Percentiles rank a stretch among this genome's conserved stretches.
Conservation (phyloP, 1,140 invertebrate species). For the Proales similis region DNA sequence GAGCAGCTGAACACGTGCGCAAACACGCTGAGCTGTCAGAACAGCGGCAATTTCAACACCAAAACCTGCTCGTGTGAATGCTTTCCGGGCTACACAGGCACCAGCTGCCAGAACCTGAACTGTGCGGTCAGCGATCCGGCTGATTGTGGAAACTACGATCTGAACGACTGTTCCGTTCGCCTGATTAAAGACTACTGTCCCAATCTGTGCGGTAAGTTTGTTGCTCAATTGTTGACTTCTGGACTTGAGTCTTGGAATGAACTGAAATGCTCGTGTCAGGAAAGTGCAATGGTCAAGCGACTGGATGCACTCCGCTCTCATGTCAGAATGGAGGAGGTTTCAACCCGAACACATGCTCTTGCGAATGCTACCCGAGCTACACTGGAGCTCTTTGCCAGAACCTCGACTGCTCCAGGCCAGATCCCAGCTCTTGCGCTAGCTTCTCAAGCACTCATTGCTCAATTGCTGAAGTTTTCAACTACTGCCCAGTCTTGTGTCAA, state of each 20-base stretch:
- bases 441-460: neutral
- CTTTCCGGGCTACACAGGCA: conserved; percentile 9
- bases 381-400: conserved; percentile 5
- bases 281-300: neutral
- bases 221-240: neutral
- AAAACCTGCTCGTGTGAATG: conserved; percentile 28
- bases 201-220: neutral
- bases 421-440: neutral
- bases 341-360: conserved; percentile 13
- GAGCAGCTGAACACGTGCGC: conserved; percentile 21
- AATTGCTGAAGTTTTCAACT: neutral
- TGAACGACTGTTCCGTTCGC: neutral
- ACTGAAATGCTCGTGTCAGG: no score
- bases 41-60: neutral
- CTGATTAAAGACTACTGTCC: conserved; percentile 8
- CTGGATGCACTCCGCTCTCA: neutral
- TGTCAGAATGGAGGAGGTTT: conserved; percentile 8
- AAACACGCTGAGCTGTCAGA: neutral
- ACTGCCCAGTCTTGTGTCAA: conserved; percentile 9
- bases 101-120: conserved; percentile 6
- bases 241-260: no score
- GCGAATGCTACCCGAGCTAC: conserved; percentile 29
- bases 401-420: conserved; percentile 3
- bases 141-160: neutral
- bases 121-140: conserved; percentile 12